Percentiles rank a stretch among this genome's conserved stretches.
Evolutionary conservation across 2,797 vertebrate genomes (phyloP).

Genomic region (Benthosema pterotum): DNA sequence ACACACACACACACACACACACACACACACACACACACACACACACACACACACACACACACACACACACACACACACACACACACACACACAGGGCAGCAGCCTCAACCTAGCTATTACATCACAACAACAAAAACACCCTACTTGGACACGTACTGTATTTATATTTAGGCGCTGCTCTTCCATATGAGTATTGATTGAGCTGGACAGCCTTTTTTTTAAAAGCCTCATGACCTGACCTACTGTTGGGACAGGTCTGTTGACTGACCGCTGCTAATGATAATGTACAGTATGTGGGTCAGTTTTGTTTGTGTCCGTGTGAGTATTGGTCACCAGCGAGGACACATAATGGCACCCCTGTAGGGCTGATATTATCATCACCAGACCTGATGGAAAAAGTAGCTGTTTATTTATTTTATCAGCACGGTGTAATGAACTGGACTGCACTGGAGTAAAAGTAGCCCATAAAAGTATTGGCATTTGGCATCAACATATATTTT

Average conservation of each 20-base stretch:
- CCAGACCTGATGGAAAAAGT: too few relatives aligned
- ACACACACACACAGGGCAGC: neutral
- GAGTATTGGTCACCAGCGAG: neutral
- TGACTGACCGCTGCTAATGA: slow-evolving; percentile 19
- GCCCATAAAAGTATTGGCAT: too few relatives aligned
- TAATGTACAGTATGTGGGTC: slow-evolving; percentile 52
- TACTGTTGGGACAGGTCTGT: neutral
- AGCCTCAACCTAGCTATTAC: neutral
- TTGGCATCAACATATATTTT: too few relatives aligned
- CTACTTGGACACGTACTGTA: neutral
- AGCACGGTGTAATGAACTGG: too few relatives aligned
- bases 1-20: neutral
- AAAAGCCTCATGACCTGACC: neutral
- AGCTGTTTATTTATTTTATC: too few relatives aligned
- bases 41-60: too few relatives aligned
- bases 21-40: neutral
- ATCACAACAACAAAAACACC: neutral
- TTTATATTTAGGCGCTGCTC: too few relatives aligned
- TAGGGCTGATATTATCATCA: too few relatives aligned
- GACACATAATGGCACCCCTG: neutral
- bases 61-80: neutral
- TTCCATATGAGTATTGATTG: neutral
- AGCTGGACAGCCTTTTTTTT: neutral
- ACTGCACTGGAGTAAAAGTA: too few relatives aligned
- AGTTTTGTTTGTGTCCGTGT: too few relatives aligned